phyloP scores from a whole-genome alignment of 2,797 vertebrate species.

The Neosalanx taihuensis region DNA sequence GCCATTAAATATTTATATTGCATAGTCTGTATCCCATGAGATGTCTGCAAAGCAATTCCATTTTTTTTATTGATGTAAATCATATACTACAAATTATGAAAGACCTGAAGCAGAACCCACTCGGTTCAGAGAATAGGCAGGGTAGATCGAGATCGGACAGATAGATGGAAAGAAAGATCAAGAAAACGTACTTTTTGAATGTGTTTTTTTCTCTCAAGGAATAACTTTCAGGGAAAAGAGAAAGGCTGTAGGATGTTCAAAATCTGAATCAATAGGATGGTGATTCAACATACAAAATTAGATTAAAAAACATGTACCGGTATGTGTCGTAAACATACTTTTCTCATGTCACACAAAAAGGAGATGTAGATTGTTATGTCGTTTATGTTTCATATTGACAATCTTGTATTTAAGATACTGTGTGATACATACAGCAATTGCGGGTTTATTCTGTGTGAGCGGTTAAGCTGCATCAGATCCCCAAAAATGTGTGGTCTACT shows the following conservation, averaged over 20 bases:
- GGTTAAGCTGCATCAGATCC: constrained; percentile 22
- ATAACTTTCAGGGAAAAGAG: not conserved
- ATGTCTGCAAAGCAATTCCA: constrained; percentile 48
- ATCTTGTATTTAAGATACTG: not conserved
- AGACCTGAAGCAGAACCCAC: constrained; percentile 42
- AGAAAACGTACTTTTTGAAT: not conserved
- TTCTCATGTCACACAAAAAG: too few relatives aligned
- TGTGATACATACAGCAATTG: not conserved
- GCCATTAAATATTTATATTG: constrained; percentile 73
- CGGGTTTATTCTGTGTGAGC: not conserved
- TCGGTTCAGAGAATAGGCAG: constrained; percentile 16
- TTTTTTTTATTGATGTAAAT: constrained; percentile 72
- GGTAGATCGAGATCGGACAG: constrained; percentile 2
- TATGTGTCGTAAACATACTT: too few relatives aligned
- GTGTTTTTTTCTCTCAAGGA: not conserved
- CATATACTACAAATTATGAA: constrained; percentile 54
- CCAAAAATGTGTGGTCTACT: constrained; percentile 46
- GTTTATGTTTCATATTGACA: constrained; percentile 20
- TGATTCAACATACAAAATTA: not conserved
- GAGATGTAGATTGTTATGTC: constrained; percentile 24
- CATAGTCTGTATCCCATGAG: constrained; percentile 53
- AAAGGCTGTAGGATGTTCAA: not conserved
- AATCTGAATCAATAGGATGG: not conserved
- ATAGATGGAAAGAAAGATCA: constrained; percentile 15
- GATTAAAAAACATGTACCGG: not conserved